These are phyloP conservation scores for Liopterus haemorrhoidalis DNA, from an alignment of 2,888 invertebrate species.

Conservation along the genomic window DNA sequence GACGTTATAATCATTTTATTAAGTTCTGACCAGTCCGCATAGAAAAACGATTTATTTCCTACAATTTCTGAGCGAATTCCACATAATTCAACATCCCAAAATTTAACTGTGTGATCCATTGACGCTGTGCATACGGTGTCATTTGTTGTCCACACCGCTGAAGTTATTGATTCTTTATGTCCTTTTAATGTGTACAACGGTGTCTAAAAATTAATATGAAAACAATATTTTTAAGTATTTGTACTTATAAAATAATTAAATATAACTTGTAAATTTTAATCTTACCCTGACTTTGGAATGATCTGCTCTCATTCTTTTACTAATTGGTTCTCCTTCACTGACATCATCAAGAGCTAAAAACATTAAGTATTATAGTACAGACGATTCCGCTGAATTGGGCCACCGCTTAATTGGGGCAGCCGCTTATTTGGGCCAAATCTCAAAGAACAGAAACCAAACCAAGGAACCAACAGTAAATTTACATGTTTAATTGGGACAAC, in stretches of 20 bases:
- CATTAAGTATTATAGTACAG: constrained; percentile 42
- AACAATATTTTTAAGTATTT: constrained; percentile 34
- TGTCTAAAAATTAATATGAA: constrained; percentile 48
- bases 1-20: constrained; percentile 72
- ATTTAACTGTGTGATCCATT: constrained; percentile 91
- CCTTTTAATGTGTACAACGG: constrained; percentile 85
- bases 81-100: constrained; percentile 89
- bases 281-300: constrained; percentile 55
- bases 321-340: constrained; percentile 53
- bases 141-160: constrained; percentile 75
- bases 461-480: too few species aligned
- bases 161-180: constrained; percentile 85
- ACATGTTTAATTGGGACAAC: too few species aligned
- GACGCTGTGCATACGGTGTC: constrained; percentile 77
- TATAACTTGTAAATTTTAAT: constrained; percentile 22
- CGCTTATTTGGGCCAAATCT: too few species aligned
- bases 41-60: constrained; percentile 87
- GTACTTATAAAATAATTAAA: constrained; percentile 30
- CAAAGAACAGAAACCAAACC: too few species aligned
- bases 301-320: constrained; percentile 56
- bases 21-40: constrained; percentile 73
- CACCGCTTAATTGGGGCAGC: too few species aligned
- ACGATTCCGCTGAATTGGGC: background rate
- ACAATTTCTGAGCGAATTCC: constrained; percentile 76
- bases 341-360: constrained; percentile 44